Evolutionary conservation across 2,797 vertebrate species (phyloP), one percentile per base, ranked within the genome.

Genomic region (Oophaga sylvatica): DNA sequence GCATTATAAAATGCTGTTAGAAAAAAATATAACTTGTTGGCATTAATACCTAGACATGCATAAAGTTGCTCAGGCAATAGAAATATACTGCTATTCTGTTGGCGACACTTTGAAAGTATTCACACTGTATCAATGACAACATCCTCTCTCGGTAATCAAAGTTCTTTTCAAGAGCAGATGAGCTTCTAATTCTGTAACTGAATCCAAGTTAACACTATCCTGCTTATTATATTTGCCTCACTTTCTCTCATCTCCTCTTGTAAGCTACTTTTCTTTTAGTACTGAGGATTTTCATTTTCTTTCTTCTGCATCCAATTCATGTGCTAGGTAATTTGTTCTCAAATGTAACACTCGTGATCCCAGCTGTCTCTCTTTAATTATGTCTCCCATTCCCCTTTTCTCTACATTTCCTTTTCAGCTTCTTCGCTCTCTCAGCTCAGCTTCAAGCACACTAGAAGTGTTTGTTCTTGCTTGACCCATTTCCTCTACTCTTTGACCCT

Each of bases 341-440:
- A 85, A 78, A 85, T 85, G 76, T 85, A 85, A 85, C 83, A 85
- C 83, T 85, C 83, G 73, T 85, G 83, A 85, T 85, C 75, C 83
- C 83, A 78, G 83, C 73, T 85, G 71, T 76, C 83, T 85, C 83
- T 85, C 83, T 85, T 85, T 85, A 85, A 85, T 85, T 85, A 85
- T 77, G 83, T 85, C 75, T 85, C 60, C 73, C n/a, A 53, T 85
- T 85, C 83, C 60, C 59, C 5, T 56, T 85, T 60, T 78, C 71
- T 85, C 73, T 78, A 29, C n/a, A 48, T 84, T 57, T 84, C 83
- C 70, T 60, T 76, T 84, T 63, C 70, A 56, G 71, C 73, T 45
- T 84, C 62, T 60, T 84, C 16, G 1, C 71, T 84, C 59, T 29
- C 83, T 56, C 60, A 67, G 83, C 68, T 77, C 29, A 77, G 73